These are phyloP conservation scores for Cantharis nigra DNA, from an alignment of 2,888 invertebrate species.

Conservation along the genomic window DNA sequence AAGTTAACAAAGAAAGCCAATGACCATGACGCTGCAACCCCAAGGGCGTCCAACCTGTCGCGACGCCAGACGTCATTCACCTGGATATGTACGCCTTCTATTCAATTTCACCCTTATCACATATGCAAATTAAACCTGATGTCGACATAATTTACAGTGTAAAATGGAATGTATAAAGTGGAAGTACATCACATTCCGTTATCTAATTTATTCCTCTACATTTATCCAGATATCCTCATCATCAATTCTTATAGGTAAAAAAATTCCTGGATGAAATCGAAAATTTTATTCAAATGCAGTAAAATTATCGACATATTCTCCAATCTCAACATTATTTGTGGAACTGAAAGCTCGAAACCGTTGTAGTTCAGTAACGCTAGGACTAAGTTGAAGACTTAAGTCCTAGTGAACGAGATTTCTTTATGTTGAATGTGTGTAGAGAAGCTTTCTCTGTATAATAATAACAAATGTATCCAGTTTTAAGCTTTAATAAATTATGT, in stretches of 20 bases:
- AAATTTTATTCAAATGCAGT: background rate
- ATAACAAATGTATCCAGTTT: too few relatives aligned
- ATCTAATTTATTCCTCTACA: background rate
- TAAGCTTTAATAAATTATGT: too few relatives aligned
- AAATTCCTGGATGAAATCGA: background rate
- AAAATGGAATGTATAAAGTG: constrained; percentile 1
- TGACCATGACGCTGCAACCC: constrained; percentile 45
- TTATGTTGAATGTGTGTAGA: too few relatives aligned
- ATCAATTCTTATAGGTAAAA: background rate
- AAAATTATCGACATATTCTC: background rate
- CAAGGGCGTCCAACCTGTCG: constrained; percentile 45
- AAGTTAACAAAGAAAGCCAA: constrained; percentile 33
- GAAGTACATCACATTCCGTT: background rate
- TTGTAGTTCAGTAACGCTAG: too few relatives aligned
- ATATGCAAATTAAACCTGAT: constrained; percentile 7
- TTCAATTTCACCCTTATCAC: background rate
- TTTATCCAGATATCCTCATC: background rate
- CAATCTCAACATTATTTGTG: background rate
- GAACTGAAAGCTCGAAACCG: background rate
- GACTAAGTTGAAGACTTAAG: too few relatives aligned
- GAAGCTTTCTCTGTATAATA: too few relatives aligned
- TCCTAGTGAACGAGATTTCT: too few relatives aligned
- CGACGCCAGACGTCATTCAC: constrained; percentile 48
- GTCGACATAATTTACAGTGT: background rate
- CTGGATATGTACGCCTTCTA: constrained; percentile 32